phyloP scores from a whole-genome alignment of 2,113 vertebrate genomes.

The Sinocyclocheilus grahami region DNA sequence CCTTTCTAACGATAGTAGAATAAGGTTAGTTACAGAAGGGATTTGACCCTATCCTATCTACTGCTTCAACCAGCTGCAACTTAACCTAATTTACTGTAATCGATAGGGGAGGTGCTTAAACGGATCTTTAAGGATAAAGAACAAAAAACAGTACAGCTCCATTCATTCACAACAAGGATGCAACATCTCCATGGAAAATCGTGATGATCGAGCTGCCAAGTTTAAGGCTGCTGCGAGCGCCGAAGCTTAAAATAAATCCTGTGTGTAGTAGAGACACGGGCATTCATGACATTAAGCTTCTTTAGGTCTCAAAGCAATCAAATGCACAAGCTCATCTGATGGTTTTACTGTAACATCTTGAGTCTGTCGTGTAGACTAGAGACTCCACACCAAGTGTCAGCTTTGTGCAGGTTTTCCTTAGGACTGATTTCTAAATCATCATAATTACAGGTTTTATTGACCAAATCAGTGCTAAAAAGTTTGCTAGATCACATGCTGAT shows the following conservation, averaged over 20 bases:
- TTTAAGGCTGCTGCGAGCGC: not conserved
- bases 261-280: not conserved
- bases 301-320: constrained; percentile 8
- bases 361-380: not conserved
- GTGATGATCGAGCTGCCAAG: constrained; percentile 11
- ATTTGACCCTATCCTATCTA: constrained; percentile 18
- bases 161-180: not conserved
- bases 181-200: not conserved
- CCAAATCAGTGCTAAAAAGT: not conserved
- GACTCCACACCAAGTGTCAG: not conserved
- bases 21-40: constrained; percentile 31
- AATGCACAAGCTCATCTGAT: not conserved
- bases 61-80: constrained; percentile 25
- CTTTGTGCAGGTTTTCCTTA: not conserved
- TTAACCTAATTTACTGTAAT: constrained; percentile 32
- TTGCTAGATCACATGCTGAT: not conserved
- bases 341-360: not conserved
- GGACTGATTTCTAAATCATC: not conserved
- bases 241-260: constrained; percentile 31
- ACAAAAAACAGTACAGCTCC: not conserved
- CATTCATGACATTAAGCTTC: constrained; percentile 15
- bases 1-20: not conserved
- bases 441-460: not conserved
- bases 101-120: constrained; percentile 19
- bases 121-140: not conserved